These are phyloP conservation scores for Drosophila sp. DNA, from an alignment of 1,140 invertebrate species.

Conservation along the genomic window DNA sequence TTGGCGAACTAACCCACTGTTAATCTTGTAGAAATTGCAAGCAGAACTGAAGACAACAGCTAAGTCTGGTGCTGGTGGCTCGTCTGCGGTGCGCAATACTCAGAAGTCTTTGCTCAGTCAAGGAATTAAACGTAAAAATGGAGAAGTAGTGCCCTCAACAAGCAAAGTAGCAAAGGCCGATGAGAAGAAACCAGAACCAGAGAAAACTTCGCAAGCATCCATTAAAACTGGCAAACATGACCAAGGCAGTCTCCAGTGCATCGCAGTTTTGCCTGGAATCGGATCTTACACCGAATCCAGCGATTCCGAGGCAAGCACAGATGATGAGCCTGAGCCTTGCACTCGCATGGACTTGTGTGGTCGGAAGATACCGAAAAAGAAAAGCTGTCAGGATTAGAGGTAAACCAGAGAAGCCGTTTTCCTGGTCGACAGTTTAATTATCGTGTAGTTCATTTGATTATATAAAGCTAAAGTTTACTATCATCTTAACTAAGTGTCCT, in stretches of 20 bases:
- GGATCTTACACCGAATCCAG: conserved; percentile 89
- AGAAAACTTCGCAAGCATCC: conserved; percentile 4
- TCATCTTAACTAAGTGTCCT: conserved; percentile 47
- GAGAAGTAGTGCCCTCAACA: conserved; percentile 74
- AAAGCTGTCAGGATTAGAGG: conserved; percentile 63
- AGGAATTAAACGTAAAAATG: conserved; percentile 86
- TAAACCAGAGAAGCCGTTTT: conserved; percentile 32
- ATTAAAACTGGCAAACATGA: conserved; percentile 58
- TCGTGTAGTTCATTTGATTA: conserved; percentile 9
- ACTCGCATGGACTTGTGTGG: conserved; percentile 85
- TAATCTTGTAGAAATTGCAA: conserved; percentile 60
- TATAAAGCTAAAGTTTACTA: conserved; percentile 41
- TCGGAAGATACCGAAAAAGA: conserved; percentile 84
- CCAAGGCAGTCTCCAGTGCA: conserved; percentile 85
- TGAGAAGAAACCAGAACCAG: conserved; percentile 10
- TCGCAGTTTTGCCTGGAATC: conserved; percentile 90
- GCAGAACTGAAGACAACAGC: conserved; percentile 65
- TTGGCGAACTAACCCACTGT: background rate
- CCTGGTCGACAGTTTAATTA: conserved; percentile 23
- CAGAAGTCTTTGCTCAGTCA: conserved; percentile 71
- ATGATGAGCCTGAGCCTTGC: conserved; percentile 83
- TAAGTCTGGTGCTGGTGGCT: conserved; percentile 47
- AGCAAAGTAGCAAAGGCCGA: conserved; percentile 51
- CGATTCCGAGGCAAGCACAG: conserved; percentile 87
- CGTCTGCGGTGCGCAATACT: conserved; percentile 43